Percentiles rank a stretch among this genome's conserved stretches.
phyloP scores from a whole-genome alignment of 2,113 vertebrate genomes.

The Malurus cyaneus region DNA sequence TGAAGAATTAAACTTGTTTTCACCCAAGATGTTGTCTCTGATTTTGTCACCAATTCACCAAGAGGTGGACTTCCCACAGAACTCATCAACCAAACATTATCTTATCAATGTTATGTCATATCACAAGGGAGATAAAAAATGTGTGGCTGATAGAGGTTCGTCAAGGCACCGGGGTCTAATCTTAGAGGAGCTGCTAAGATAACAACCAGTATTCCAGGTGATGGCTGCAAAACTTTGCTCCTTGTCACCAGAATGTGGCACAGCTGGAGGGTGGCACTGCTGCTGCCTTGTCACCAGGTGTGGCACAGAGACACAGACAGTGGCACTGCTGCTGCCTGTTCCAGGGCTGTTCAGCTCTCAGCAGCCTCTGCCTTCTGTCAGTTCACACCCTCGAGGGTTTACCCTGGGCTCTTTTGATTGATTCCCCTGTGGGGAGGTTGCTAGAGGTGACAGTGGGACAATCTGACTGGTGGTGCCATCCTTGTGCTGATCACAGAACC shows the following conservation, averaged over 20 bases:
- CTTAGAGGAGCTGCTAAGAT: too few species aligned
- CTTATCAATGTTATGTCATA: background rate
- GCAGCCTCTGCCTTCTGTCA: background rate
- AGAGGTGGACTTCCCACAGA: background rate
- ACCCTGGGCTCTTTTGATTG: background rate
- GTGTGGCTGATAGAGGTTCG: too few species aligned
- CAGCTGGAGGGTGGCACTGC: background rate
- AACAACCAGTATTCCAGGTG: too few species aligned
- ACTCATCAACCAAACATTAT: background rate
- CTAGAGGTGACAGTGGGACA: background rate
- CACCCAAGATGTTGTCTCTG: background rate
- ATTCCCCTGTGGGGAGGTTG: background rate
- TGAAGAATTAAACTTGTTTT: background rate
- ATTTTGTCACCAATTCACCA: background rate
- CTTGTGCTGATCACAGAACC: background rate
- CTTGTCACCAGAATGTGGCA: background rate
- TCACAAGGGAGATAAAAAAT: background rate
- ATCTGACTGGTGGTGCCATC: background rate
- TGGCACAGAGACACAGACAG: background rate
- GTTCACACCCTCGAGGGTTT: background rate
- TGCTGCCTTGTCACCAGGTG: background rate
- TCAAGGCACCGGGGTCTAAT: too few species aligned
- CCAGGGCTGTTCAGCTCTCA: background rate
- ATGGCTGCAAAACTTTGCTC: too few species aligned
- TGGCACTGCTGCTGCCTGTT: background rate